Conservation (phyloP, 2,888 invertebrate genomes). For the Sialis fuliginosa region DNA sequence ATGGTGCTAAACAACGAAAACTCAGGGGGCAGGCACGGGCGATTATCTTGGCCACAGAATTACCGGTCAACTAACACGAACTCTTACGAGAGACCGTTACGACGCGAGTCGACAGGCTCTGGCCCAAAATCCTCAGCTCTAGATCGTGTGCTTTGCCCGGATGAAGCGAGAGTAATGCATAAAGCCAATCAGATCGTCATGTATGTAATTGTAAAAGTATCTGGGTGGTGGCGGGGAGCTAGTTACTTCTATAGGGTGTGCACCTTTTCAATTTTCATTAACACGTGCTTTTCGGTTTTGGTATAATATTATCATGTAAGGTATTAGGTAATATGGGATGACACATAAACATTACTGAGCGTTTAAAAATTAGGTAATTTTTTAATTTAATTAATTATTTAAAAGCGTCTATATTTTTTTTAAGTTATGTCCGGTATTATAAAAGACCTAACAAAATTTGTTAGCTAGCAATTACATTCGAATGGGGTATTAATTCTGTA, state of each 20-base stretch:
- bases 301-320: background rate
- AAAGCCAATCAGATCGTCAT: slow-evolving; percentile 75
- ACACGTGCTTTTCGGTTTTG: background rate
- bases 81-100: slow-evolving; percentile 18
- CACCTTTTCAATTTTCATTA: slow-evolving; percentile 3
- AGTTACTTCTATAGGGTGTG: slow-evolving; percentile 3
- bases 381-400: no score
- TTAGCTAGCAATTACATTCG: no score
- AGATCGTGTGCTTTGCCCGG: slow-evolving; percentile 44
- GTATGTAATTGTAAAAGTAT: slow-evolving; percentile 36
- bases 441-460: no score
- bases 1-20: slow-evolving; percentile 29
- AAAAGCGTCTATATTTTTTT: no score
- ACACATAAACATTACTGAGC: background rate
- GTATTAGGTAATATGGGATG: no score
- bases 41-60: slow-evolving; percentile 39
- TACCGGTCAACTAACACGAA: slow-evolving; percentile 9
- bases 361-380: no score
- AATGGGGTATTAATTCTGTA: no score
- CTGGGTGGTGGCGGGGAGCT: slow-evolving; percentile 4
- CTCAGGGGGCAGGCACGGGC: slow-evolving; percentile 30
- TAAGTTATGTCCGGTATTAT: no score
- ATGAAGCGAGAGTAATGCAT: slow-evolving; percentile 67
- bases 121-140: slow-evolving; percentile 29
- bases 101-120: slow-evolving; percentile 23